Evolutionary conservation across 2,888 invertebrate species (phyloP).

Genomic region (Thyatira batis): DNA sequence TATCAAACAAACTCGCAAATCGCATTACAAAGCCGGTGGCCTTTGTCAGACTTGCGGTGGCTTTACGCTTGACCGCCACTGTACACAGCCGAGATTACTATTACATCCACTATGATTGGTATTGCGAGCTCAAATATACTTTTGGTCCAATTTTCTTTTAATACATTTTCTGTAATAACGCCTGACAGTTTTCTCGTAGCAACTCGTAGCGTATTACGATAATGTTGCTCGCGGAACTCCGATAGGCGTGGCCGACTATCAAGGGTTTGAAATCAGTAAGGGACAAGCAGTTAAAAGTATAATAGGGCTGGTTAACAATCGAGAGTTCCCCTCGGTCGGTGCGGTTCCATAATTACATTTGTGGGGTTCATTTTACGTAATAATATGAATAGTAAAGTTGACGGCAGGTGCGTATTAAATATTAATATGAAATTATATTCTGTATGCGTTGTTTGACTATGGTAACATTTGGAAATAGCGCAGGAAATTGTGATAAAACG

Average conservation of each 20-base stretch:
- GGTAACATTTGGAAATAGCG: not conserved
- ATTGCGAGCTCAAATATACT: not conserved
- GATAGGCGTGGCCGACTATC: not conserved
- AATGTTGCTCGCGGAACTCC: not conserved
- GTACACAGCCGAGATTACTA: not conserved
- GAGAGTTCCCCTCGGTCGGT: slow-evolving; percentile 22
- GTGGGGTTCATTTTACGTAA: slow-evolving; percentile 35
- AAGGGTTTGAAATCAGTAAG: not conserved
- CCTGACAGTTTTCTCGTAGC: slow-evolving; percentile 30
- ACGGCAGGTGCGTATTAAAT: slow-evolving; percentile 33
- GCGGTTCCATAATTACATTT: slow-evolving; percentile 35
- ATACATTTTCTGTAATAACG: slow-evolving; percentile 8
- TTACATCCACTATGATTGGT: not conserved
- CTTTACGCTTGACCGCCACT: not conserved
- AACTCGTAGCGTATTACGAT: slow-evolving; percentile 17
- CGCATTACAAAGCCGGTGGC: slow-evolving; percentile 17
- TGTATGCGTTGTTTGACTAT: not conserved
- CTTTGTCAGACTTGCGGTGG: not conserved
- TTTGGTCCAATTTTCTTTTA: not conserved
- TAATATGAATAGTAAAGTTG: slow-evolving; percentile 41
- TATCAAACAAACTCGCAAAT: slow-evolving; percentile 25
- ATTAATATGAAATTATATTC: slow-evolving; percentile 1
- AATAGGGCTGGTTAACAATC: slow-evolving; percentile 20
- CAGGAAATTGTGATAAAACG: not conserved
- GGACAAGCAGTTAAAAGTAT: slow-evolving; percentile 14